Base-by-base conservation (phyloP, 1,140 invertebrate genomes). In the Helicoverpa zea region DNA sequence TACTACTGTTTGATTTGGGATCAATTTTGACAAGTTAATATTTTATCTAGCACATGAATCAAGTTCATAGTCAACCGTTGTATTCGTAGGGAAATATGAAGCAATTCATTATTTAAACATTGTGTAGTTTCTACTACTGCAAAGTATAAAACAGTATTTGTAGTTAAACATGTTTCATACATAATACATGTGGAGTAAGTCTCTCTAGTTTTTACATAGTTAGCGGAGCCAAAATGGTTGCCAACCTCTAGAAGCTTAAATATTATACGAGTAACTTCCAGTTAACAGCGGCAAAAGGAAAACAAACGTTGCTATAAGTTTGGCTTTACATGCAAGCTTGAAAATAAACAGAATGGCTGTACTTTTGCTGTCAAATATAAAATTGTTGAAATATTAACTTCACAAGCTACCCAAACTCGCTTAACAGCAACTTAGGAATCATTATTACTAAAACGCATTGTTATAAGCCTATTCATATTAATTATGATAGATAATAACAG, bases 261-360 rank as follows among this genome's bases (percentile, higher is more conserved):
- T 61, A 61, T 13, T 61, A 61, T 61, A 61, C 58, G 58, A 61
- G 58, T 61, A 61, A 61, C 58, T 61, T 61, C 58, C 23, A 61
- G 58, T 61, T 61, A 61, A 61, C 58, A 30, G 58, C 10, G 58
- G 58, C 58, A 61, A 61, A 61, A 61, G 58, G 58, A 61, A 61
- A 61, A 61, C 58, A 29, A 61, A 61, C 58, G 58, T 61, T 30
- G 23, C 58, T 61, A 61, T 61, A 61, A 61, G 58, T 61, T 61
- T 29, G 23, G 4, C 58, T 61, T 30, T 61, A 61, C 58, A 61
- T 61, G 58, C 58, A 30, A 29, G 58, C 58, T 61, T 61, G 7
- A 61, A 13, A 61, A 30, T 29, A 61, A 61, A 61, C 58, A 61
- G 29, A 61, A 29, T 30, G 58, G 23, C 13, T 61, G 12, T 59